These are phyloP conservation scores for Monomorium pharaonis DNA, from an alignment of 1,140 invertebrate genomes.

Conservation along the genomic window DNA sequence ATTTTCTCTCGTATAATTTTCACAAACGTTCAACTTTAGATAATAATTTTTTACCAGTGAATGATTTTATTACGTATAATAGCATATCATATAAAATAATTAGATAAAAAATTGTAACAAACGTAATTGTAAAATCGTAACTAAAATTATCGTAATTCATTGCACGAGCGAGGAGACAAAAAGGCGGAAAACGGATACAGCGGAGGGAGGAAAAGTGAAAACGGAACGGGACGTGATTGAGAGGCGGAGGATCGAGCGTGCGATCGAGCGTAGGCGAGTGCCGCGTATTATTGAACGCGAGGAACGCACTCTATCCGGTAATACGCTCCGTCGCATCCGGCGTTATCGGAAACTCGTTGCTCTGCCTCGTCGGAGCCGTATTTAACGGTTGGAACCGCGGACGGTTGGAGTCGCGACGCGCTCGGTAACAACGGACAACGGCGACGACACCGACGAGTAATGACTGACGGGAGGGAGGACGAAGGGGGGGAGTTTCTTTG, in stretches of 20 bases:
- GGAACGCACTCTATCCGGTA: constrained; percentile 78
- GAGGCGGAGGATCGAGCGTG: constrained; percentile 63
- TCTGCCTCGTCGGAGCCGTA: constrained; percentile 72
- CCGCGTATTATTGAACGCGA: constrained; percentile 73
- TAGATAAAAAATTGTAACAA: no score
- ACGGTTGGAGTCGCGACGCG: constrained; percentile 56
- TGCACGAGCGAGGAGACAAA: background rate
- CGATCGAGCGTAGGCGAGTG: constrained; percentile 75
- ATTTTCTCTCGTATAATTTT: background rate
- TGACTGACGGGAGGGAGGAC: background rate
- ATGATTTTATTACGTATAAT: background rate
- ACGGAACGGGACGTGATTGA: background rate
- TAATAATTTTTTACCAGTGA: background rate
- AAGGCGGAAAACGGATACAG: background rate
- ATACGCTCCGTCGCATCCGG: constrained; percentile 78
- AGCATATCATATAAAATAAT: background rate
- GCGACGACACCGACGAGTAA: background rate
- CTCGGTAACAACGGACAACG: background rate
- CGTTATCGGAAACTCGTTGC: constrained; percentile 82
- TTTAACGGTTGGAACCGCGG: constrained; percentile 73
- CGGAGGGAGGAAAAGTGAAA: background rate
- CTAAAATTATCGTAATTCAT: constrained; percentile 8
- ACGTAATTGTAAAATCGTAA: background rate
- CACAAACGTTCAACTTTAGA: background rate
- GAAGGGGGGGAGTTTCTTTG: background rate